Conservation (phyloP, 2,113 vertebrate genomes). For the Mohoua ochrocephala region DNA sequence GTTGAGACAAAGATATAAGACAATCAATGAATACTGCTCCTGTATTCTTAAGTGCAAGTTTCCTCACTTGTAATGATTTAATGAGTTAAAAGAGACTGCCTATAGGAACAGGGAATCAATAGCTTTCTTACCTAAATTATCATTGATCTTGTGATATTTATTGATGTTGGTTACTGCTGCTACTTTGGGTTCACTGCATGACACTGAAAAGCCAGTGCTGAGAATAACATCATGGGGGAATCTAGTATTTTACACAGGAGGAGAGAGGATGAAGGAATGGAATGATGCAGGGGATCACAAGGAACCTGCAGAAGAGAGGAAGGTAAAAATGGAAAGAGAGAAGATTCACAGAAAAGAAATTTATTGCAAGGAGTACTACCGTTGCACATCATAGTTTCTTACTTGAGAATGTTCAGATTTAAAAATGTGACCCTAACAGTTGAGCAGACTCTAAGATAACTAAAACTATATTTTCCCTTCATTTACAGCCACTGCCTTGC, state of each 20-base stretch:
- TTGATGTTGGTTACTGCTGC: not conserved
- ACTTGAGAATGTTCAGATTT: not conserved
- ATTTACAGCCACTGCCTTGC: not conserved
- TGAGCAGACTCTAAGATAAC: not conserved
- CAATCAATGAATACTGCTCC: not conserved
- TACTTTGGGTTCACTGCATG: slow-evolving; percentile 2
- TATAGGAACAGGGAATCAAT: not conserved
- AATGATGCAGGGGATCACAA: not conserved
- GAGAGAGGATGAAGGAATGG: not conserved
- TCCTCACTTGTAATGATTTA: not conserved
- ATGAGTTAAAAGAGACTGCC: not conserved
- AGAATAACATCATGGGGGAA: not conserved
- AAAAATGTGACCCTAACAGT: not conserved
- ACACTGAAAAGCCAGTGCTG: not conserved
- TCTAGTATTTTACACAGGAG: not conserved
- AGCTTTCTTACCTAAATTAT: slow-evolving; percentile 4
- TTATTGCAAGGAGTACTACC: not conserved
- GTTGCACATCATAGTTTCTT: not conserved
- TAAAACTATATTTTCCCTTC: not conserved
- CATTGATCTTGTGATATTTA: slow-evolving; percentile 31
- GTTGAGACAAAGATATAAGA: not conserved
- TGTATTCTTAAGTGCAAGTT: not conserved
- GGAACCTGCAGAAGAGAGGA: not conserved
- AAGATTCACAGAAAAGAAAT: not conserved
- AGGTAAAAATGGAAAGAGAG: not conserved